These are phyloP conservation scores for Scrobipalpa atriplicella DNA, from an alignment of 2,888 invertebrate species.

Conservation along the genomic window DNA sequence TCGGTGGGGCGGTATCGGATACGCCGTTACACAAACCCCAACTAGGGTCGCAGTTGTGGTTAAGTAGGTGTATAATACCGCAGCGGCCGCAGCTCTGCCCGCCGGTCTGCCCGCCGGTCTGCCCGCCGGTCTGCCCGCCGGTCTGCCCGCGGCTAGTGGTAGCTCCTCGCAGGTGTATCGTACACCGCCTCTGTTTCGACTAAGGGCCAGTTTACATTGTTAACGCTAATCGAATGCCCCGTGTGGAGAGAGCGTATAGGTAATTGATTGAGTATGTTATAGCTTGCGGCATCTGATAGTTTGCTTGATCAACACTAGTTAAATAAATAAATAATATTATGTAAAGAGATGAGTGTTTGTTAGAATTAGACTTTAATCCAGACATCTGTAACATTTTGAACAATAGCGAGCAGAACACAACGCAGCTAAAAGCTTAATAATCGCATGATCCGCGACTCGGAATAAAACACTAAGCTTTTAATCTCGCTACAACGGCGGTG, in stretches of 20 bases:
- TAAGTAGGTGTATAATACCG: conserved; percentile 22
- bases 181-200: not conserved
- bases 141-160: too few species aligned
- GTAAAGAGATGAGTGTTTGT: too few species aligned
- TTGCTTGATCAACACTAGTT: too few species aligned
- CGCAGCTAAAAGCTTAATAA: too few species aligned
- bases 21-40: conserved; percentile 6
- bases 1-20: not conserved
- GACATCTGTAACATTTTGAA: too few species aligned
- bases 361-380: too few species aligned
- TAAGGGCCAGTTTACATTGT: conserved; percentile 9
- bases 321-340: too few species aligned
- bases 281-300: too few species aligned
- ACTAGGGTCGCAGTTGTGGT: conserved; percentile 13
- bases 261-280: not conserved
- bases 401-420: too few species aligned
- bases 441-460: not conserved
- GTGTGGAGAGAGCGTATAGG: not conserved
- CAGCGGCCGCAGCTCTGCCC: not conserved
- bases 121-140: too few species aligned
- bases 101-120: too few species aligned
- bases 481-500: not conserved
- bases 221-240: not conserved
- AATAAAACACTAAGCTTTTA: not conserved
- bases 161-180: not conserved